Percentiles rank a stretch among this genome's conserved stretches.
Evolutionary conservation across 2,888 invertebrate genomes (phyloP).

Genomic region (Scrobipalpa costella): DNA sequence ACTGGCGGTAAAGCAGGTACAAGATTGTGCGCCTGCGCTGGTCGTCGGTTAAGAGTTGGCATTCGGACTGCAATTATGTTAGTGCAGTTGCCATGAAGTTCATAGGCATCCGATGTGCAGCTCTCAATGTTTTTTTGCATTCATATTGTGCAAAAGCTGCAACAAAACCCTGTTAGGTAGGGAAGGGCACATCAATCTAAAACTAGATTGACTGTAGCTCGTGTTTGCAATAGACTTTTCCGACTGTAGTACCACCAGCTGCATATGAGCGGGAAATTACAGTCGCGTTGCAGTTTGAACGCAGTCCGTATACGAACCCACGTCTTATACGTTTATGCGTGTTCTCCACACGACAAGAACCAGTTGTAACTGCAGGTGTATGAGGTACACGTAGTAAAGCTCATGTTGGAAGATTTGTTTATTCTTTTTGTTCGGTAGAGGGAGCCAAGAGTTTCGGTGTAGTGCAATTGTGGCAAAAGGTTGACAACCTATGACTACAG

Average conservation of each 20-base stretch:
- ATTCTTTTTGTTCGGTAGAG: too few species aligned
- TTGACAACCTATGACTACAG: too few species aligned
- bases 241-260: not conserved
- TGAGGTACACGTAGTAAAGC: not conserved
- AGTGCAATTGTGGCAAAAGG: too few species aligned
- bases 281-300: not conserved
- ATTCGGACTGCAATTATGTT: not conserved
- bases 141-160: too few species aligned
- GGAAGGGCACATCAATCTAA: too few species aligned
- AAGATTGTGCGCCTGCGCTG: not conserved
- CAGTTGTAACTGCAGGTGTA: conserved; percentile 18
- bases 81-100: not conserved
- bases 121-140: too few species aligned
- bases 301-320: not conserved
- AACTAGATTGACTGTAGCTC: too few species aligned
- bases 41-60: not conserved
- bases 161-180: too few species aligned
- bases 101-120: not conserved
- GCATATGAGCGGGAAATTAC: not conserved
- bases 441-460: too few species aligned
- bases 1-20: not conserved
- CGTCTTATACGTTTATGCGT: conserved; percentile 1
- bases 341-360: conserved; percentile 4
- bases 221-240: not conserved
- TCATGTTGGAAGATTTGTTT: conserved; percentile 4